Evolutionary conservation across 2,797 vertebrate species (phyloP).

Genomic region (Gymnoscopelus braueri): DNA sequence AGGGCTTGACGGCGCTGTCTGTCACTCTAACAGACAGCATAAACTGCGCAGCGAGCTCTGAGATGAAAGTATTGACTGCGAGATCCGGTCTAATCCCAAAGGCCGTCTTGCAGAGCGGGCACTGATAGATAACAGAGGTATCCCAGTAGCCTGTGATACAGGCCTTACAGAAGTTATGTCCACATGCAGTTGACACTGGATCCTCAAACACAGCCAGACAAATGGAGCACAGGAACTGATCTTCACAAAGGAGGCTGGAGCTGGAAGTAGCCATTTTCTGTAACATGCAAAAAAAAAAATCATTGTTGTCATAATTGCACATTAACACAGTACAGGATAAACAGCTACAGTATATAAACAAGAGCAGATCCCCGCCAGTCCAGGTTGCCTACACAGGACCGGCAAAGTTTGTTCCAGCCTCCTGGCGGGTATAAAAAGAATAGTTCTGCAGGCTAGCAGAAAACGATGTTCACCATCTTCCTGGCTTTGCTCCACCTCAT

Average conservation of each 20-base stretch:
- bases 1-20: constrained; percentile 54
- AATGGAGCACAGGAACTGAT: constrained; percentile 67
- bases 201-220: constrained; percentile 57
- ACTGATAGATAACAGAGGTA: neutral
- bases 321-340: neutral
- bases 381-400: too few species aligned
- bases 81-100: constrained; percentile 56
- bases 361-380: too few species aligned
- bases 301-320: neutral
- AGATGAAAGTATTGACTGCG: constrained; percentile 70
- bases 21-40: constrained; percentile 17
- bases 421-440: too few species aligned
- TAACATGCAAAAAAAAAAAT: constrained; percentile 13
- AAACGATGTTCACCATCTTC: too few species aligned
- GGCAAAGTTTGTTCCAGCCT: too few species aligned
- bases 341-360: too few species aligned
- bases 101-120: constrained; percentile 56
- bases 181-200: constrained; percentile 69
- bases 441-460: too few species aligned
- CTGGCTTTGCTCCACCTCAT: too few species aligned
- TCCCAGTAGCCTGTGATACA: constrained; percentile 63
- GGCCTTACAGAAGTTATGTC: constrained; percentile 72
- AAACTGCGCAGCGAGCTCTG: constrained; percentile 42
- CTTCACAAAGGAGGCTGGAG: constrained; percentile 49
- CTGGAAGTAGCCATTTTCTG: constrained; percentile 62